These are phyloP conservation scores for Macropis europaea DNA, from an alignment of 2,888 invertebrate species.

Conservation along the genomic window DNA sequence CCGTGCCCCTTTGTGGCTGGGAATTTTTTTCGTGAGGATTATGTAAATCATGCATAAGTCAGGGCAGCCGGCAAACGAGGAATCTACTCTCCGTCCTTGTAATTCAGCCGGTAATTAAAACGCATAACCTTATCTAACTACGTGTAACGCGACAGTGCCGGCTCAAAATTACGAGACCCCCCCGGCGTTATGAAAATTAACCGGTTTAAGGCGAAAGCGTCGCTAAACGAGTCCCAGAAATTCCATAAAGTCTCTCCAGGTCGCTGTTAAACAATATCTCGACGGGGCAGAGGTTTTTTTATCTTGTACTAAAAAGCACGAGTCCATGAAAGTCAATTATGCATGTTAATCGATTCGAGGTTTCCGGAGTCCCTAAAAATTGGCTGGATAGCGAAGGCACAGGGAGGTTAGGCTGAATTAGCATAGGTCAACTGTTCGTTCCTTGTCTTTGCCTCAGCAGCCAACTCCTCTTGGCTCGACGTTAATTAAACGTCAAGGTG, in stretches of 20 bases:
- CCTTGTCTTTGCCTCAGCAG: conserved; percentile 13
- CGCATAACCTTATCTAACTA: conserved; percentile 43
- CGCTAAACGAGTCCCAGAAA: neutral
- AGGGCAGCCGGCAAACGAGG: neutral
- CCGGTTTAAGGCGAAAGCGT: neutral
- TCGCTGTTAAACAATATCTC: too few relatives aligned
- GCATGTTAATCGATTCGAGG: neutral
- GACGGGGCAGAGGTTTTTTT: too few relatives aligned
- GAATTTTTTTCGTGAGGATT: conserved; percentile 4
- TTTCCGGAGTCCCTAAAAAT: conserved; percentile 1
- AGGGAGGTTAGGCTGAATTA: conserved; percentile 30
- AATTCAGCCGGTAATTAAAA: conserved; percentile 56
- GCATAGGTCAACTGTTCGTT: conserved; percentile 15
- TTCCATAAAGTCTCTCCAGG: too few relatives aligned
- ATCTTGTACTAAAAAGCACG: too few relatives aligned
- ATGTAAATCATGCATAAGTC: conserved; percentile 30
- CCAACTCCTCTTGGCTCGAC: neutral
- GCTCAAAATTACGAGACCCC: conserved; percentile 17
- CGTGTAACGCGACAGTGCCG: conserved; percentile 20
- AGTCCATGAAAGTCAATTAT: neutral
- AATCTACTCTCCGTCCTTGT: conserved; percentile 20
- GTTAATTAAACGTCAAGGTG: conserved; percentile 36
- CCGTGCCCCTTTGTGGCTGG: neutral
- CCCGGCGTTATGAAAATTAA: conserved; percentile 21
- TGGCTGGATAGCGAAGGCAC: neutral